Evolutionary conservation across 2,797 vertebrate species (phyloP).

Genomic region (Sylvilagus floridanus): DNA sequence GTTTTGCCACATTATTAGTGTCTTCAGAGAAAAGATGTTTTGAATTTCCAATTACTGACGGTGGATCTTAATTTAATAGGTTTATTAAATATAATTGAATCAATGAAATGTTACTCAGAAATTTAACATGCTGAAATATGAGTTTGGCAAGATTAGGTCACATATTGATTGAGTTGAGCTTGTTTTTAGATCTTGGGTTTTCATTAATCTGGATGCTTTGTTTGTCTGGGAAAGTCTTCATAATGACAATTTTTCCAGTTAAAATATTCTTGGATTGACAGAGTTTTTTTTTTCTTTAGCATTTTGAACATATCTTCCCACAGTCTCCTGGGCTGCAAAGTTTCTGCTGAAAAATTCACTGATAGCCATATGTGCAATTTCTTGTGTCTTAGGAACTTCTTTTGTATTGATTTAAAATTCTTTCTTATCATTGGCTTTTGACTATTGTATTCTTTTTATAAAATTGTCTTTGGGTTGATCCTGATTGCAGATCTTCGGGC

Average conservation of each 20-base stretch:
- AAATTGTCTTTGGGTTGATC: not conserved
- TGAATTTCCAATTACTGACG: not conserved
- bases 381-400: not conserved
- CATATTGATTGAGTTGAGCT: not conserved
- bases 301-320: not conserved
- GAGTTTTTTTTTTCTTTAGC: not conserved
- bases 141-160: constrained; percentile 2
- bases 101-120: not conserved
- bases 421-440: not conserved
- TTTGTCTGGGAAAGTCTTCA: not conserved
- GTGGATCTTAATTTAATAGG: not conserved
- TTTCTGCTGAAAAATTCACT: not conserved
- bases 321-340: not conserved
- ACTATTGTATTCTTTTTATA: not conserved
- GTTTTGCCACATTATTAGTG: not conserved
- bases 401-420: no score
- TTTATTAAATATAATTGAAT: not conserved
- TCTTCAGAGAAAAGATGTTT: constrained; percentile 6
- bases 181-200: no score
- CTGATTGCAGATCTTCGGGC: not conserved
- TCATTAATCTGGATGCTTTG: no score
- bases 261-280: not conserved
- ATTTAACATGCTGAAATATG: not conserved
- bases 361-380: not conserved
- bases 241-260: not conserved